Evolutionary conservation across 2,797 vertebrate species (phyloP).

Genomic region (Garrulus glandarius): DNA sequence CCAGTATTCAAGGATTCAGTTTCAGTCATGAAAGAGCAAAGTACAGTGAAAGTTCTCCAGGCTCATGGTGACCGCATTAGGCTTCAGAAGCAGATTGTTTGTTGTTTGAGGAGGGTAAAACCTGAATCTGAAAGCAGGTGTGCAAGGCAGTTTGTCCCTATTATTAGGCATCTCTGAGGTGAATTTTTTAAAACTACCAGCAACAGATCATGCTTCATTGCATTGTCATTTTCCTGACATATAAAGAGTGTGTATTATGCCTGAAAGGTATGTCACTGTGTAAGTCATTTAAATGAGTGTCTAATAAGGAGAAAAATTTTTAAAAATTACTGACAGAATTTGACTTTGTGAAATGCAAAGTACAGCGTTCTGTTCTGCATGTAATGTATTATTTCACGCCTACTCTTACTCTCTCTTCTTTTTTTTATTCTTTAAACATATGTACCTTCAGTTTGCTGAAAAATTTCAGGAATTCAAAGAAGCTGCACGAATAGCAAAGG

Average conservation of each 20-base stretch:
- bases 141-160: background rate
- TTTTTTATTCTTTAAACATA: background rate
- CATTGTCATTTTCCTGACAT: background rate
- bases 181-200: background rate
- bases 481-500: constrained; percentile 94
- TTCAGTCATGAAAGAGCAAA: background rate
- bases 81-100: background rate
- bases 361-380: constrained; percentile 45
- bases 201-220: background rate
- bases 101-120: background rate
- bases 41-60: background rate
- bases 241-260: background rate
- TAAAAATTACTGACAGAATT: background rate
- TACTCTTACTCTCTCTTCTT: background rate
- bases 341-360: background rate
- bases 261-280: background rate
- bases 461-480: constrained; percentile 99
- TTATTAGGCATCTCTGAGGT: background rate
- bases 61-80: background rate
- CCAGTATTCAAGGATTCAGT: background rate
- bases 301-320: background rate
- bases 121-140: background rate
- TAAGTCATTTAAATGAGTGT: background rate
- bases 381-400: constrained; percentile 26
- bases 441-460: constrained; percentile 91